These are phyloP conservation scores for Sphyrna mokarran DNA, from an alignment of 2,113 vertebrate species.

Conservation along the genomic window DNA sequence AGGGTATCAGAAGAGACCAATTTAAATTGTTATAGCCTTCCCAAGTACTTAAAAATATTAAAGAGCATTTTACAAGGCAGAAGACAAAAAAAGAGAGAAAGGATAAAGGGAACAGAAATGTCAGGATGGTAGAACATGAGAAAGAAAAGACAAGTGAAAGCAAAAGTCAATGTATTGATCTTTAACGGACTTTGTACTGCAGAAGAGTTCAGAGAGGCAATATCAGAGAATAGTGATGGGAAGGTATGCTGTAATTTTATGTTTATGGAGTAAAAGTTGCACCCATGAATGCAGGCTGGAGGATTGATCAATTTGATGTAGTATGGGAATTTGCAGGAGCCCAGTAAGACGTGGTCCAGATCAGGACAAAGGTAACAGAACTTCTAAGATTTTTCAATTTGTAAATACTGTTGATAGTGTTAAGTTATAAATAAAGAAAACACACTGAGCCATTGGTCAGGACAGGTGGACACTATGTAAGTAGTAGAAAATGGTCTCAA, in stretches of 20 bases:
- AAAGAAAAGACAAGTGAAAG: neutral
- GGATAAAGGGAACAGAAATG: neutral
- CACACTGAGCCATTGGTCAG: neutral
- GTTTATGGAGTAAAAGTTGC: neutral
- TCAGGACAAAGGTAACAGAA: neutral
- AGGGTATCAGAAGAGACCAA: neutral
- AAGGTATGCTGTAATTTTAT: neutral
- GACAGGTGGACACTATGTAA: neutral
- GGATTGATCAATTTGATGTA: neutral
- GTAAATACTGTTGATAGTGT: neutral
- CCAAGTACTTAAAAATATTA: neutral
- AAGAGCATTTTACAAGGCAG: neutral
- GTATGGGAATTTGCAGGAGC: neutral
- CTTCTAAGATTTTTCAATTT: neutral
- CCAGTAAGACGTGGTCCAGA: neutral
- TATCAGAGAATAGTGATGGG: neutral
- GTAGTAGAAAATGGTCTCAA: neutral
- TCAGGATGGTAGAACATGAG: neutral
- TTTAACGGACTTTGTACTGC: neutral
- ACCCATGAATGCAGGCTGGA: neutral
- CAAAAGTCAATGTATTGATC: neutral
- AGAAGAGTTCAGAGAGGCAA: neutral
- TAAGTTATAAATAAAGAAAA: neutral
- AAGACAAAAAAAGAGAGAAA: neutral
- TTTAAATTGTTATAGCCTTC: neutral